Conservation (phyloP, 2,888 invertebrate species). For the Limnephilus rhombicus region DNA sequence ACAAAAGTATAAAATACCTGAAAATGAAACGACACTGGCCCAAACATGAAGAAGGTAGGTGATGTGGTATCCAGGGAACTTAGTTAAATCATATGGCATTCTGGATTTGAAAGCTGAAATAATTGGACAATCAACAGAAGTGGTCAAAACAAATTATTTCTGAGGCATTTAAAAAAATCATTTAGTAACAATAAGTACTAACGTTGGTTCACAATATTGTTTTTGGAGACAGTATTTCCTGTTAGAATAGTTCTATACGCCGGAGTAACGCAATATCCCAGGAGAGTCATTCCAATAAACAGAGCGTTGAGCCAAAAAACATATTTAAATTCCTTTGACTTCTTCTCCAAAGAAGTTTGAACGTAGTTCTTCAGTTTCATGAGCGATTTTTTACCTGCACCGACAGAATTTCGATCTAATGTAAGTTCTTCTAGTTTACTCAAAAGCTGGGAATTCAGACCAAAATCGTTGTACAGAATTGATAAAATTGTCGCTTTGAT, state of each 20-base stretch:
- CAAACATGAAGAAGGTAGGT: slow-evolving; percentile 42
- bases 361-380: slow-evolving; percentile 36
- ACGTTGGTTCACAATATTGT: slow-evolving; percentile 38
- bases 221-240: slow-evolving; percentile 33
- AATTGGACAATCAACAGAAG: background rate
- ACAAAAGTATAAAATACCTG: slow-evolving; percentile 44
- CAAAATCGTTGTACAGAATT: slow-evolving; percentile 35
- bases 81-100: slow-evolving; percentile 49
- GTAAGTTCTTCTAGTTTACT: background rate
- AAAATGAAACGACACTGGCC: slow-evolving; percentile 46
- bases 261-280: slow-evolving; percentile 47
- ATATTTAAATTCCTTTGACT: slow-evolving; percentile 39
- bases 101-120: slow-evolving; percentile 40
- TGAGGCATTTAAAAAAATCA: background rate
- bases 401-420: background rate
- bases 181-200: background rate
- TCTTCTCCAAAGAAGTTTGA: slow-evolving; percentile 14
- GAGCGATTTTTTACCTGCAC: background rate
- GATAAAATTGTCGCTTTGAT: slow-evolving; percentile 2
- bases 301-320: slow-evolving; percentile 39
- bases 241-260: slow-evolving; percentile 31
- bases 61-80: slow-evolving; percentile 47
- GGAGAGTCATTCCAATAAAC: slow-evolving; percentile 34
- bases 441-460: slow-evolving; percentile 15
- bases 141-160: background rate